Conservation (phyloP, 2,888 invertebrate species). For the Campoplex nolae region DNA sequence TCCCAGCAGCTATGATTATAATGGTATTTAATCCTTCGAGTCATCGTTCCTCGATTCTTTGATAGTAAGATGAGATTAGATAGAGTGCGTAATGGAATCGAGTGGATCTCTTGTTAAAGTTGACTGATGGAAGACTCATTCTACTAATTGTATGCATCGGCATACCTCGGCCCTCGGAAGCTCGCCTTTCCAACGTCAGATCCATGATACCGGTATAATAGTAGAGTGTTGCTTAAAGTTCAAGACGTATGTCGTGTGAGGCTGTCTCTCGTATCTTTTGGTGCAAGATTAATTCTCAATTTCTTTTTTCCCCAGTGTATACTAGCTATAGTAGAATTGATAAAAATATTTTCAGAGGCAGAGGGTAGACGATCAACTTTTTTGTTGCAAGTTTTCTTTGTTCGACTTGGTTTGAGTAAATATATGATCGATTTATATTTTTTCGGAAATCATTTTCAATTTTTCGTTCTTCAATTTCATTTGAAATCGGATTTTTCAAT, state of each 20-base stretch:
- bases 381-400: neutral
- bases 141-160: conserved; percentile 83
- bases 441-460: neutral
- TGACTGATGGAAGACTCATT: conserved; percentile 21
- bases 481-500: neutral
- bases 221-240: too few species aligned
- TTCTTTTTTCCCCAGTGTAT: neutral
- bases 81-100: neutral
- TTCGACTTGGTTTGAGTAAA: neutral
- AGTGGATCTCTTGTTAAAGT: neutral
- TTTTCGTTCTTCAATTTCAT: too few species aligned
- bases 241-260: too few species aligned
- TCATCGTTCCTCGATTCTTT: neutral
- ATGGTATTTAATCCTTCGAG: neutral
- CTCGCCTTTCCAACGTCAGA: neutral
- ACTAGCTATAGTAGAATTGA: neutral
- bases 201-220: too few species aligned
- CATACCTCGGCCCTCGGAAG: conserved; percentile 73
- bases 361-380: neutral
- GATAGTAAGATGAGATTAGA: neutral
- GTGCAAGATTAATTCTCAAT: too few species aligned
- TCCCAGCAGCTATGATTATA: conserved; percentile 5
- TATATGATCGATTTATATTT: neutral
- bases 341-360: neutral
- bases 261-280: too few species aligned